Conservation (phyloP, 2,888 invertebrate species). For the Loripinus fragilis region DNA sequence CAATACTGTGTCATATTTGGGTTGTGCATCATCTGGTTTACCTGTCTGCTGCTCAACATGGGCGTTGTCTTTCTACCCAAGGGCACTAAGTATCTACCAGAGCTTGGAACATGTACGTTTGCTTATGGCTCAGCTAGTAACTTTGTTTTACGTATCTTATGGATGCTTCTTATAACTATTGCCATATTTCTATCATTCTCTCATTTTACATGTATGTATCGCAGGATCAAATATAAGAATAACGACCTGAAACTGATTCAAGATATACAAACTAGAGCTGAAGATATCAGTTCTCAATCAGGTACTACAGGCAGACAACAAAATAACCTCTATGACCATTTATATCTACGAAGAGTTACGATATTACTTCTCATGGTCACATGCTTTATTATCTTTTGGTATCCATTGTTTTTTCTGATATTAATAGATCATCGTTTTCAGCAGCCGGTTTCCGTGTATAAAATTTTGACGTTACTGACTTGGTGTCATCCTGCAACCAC, state of each 20-base stretch:
- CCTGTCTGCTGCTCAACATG: slow-evolving; percentile 94
- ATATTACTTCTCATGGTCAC: slow-evolving; percentile 75
- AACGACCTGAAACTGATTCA: slow-evolving; percentile 70
- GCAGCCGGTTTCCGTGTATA: slow-evolving; percentile 75
- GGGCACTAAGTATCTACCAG: slow-evolving; percentile 85
- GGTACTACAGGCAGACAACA: slow-evolving; percentile 38
- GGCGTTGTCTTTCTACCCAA: slow-evolving; percentile 85
- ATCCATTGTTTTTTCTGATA: slow-evolving; percentile 94
- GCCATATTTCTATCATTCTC: slow-evolving; percentile 93
- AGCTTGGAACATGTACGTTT: slow-evolving; percentile 92
- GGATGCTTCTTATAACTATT: slow-evolving; percentile 94
- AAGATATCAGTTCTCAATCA: slow-evolving; percentile 41
- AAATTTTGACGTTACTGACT: slow-evolving; percentile 82
- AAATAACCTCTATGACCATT: slow-evolving; percentile 59
- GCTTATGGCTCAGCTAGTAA: slow-evolving; percentile 94
- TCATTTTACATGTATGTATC: slow-evolving; percentile 91
- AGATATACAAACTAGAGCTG: slow-evolving; percentile 59
- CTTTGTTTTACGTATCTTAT: slow-evolving; percentile 94
- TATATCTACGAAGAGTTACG: slow-evolving; percentile 69
- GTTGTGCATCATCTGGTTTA: slow-evolving; percentile 97
- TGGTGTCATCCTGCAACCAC: slow-evolving; percentile 82
- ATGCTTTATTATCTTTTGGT: slow-evolving; percentile 93
- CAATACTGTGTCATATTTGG: slow-evolving; percentile 92
- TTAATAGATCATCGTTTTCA: slow-evolving; percentile 84
- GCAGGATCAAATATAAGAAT: slow-evolving; percentile 82